Evolutionary conservation across 2,113 vertebrate genomes (phyloP), one percentile per base, ranked within the genome.

Genomic region (Syngnathus typhle): DNA sequence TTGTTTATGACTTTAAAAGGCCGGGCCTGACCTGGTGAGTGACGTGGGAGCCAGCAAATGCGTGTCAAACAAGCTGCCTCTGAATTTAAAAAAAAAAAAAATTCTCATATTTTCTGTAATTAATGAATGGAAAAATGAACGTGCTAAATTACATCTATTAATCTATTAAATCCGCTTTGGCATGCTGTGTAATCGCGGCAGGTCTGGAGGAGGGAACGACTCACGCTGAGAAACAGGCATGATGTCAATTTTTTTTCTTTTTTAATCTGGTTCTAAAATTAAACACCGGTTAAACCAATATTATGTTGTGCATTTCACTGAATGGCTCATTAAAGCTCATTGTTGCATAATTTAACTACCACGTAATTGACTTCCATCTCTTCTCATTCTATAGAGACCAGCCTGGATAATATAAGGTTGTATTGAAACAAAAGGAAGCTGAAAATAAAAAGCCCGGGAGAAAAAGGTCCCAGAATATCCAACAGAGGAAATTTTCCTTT

Each of bases 201-300:
- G 51, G 55, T 21, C 68, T 37, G 70, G 41, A 68, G 74, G 39
- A 77, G 67, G 66, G 54, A 63, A n/a, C 1, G 0, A n/a, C 58
- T 60, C 64, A 71, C 63, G 63, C 64, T 70, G 60, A 66, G 64
- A 75, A 62, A 62, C 43, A 59, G 44, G 67, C 32, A 46, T 32
- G 61, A 44, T 15, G 43, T 36, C 4, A 13, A 15, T 46, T 36
- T 32, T 37, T 46, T 62, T 71, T 64, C 67, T 4, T 52, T 47
- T 23, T 56, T 63, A 65, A 68, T 61, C 64, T 23, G 37, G 0
- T 67, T 71, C 75, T 71, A 65, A 69, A 75, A 77, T 81, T 67
- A 84, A 73, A 80, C 66, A 39, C 68, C 21, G 64, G 66, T 84
- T 84, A 80, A 82, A 85, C 76, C 82, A 79, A 83, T 75, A 79